Base-by-base conservation (phyloP, 2,797 vertebrate genomes). In the Odontamblyopus rebecca region DNA sequence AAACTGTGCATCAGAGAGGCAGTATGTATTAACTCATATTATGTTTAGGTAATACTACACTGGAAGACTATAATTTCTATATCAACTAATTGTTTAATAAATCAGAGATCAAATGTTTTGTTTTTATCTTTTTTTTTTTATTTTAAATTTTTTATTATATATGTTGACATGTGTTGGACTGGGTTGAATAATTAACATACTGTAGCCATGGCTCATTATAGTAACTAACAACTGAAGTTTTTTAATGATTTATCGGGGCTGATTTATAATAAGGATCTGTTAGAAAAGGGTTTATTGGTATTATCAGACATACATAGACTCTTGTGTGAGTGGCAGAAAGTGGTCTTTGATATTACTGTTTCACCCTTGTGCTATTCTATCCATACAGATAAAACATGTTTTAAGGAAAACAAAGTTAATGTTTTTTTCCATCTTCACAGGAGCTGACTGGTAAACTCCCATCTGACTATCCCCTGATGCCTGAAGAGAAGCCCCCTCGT, bases 1-100 rank as follows among this genome's bases (percentile, higher is more conserved):
- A 93, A 88, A 70, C 94, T 99, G 48, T 98, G 97, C 89, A 92
- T 98, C 82, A 89, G 95, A 4, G 97, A 99, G 82, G 96, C 97
- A 57, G 97, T 98, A 82, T 95, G 97, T 92, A 5, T 54, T 54
- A n/a, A 9, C 1, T 41, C 5, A 8, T 12, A 12, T 13, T 44
- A 44, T 44, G 41, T 44, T 44, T 13, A 44, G 41, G 41, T 44
- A 12, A 44, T 44, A 44, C 11, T 13, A 44, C 12, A 13, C 11
- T 4, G 12, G 12, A 12, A 44, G 9, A 44, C 41, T 12, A 44
- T 44, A 44, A 12, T 44, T 44, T 12, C 41, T 44, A 44, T 44
- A 44, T 11, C 1, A 44, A 44, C 11, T 44, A 44, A 44, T 12
- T 11, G 41, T 44, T 44, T 44, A 48, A 15, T 48, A 48, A 15